Evolutionary conservation across 2,797 vertebrate genomes (phyloP).

Genomic region (Rhyacichthys aspro): DNA sequence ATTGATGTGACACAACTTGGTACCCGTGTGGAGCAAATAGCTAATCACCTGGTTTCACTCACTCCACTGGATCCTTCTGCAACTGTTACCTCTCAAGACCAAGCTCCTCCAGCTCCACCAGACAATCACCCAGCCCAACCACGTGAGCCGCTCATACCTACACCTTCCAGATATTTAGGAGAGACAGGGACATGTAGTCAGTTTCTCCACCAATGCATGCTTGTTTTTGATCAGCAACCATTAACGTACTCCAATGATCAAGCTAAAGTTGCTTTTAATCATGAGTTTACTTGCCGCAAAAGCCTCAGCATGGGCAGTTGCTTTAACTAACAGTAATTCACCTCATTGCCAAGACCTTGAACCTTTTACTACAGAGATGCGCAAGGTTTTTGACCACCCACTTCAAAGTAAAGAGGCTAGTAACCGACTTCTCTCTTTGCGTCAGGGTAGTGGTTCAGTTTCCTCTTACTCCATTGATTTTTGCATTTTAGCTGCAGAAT

Average conservation of each 20-base stretch:
- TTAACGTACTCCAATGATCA: background rate
- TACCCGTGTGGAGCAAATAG: background rate
- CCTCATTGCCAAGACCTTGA: background rate
- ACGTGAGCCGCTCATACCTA: too few relatives aligned
- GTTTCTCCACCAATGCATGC: background rate
- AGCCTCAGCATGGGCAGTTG: background rate
- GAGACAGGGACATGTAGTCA: background rate
- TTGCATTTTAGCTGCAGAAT: too few relatives aligned
- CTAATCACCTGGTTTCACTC: background rate
- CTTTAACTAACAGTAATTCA: background rate
- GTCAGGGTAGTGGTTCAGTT: too few relatives aligned
- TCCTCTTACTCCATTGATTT: too few relatives aligned
- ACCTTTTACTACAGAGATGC: background rate
- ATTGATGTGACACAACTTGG: background rate
- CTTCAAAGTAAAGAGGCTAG: too few relatives aligned
- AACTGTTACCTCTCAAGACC: background rate
- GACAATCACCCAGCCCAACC: background rate
- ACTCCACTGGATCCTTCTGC: background rate
- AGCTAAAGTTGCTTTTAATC: background rate
- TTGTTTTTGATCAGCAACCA: slow-evolving; percentile 1
- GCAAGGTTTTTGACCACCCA: slow-evolving; percentile 2
- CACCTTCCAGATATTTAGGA: background rate
- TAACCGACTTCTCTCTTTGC: too few relatives aligned
- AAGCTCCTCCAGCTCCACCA: background rate
- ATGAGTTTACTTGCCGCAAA: background rate